Base-by-base conservation (phyloP, 2,797 vertebrate species). In the Austrolebias charrua region DNA sequence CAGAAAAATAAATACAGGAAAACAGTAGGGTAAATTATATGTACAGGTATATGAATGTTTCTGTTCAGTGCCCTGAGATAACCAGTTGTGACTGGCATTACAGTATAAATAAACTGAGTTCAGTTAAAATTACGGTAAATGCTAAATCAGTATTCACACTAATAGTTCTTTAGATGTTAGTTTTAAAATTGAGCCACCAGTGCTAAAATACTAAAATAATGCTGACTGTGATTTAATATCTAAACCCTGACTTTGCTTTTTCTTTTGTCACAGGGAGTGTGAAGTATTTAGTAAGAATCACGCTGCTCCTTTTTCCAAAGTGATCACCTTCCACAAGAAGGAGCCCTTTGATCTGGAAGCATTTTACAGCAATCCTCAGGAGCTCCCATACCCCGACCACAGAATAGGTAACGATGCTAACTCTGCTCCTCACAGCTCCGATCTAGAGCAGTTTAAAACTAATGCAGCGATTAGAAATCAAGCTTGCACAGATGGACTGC, bases 271-370 rank as follows among this genome's bases (percentile, higher is more conserved):
- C 77, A 99, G 97, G 81, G 96, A 98, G 78, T 99, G 95, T 81
- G 96, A 98, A 85, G 96, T 99, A 53, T 99, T 97, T 76, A 80
- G 93, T 55, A 98, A 96, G 92, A 98, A 98, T 85, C 97, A 99
- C 10, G 81, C 95, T 65, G 94, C 96, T 71, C 97, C 97, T 0
- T 99, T 98, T 86, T 98, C 97, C 72, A 98, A 98, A 92, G 95
- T 98, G 44, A 95, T 99, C 80, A 98, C 96, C 0, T 99, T 99
- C 89, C 97, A 98, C 90, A 95, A 97, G 78, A 98, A 96, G 89
- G 97, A 98, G 38, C 94, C 96, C 19, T 98, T 99, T 63, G 95
- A 94, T 70, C 92, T 99, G 45, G 96, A 99, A 83, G 97, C 96
- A 0, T 97, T 95, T 78, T 99, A 99, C 81, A 96, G 91, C 63